A percentile compares a stretch with the other conserved stretches of the same genome.
phyloP scores from a whole-genome alignment of 2,888 invertebrate genomes.

The Neoascia interrupta region DNA sequence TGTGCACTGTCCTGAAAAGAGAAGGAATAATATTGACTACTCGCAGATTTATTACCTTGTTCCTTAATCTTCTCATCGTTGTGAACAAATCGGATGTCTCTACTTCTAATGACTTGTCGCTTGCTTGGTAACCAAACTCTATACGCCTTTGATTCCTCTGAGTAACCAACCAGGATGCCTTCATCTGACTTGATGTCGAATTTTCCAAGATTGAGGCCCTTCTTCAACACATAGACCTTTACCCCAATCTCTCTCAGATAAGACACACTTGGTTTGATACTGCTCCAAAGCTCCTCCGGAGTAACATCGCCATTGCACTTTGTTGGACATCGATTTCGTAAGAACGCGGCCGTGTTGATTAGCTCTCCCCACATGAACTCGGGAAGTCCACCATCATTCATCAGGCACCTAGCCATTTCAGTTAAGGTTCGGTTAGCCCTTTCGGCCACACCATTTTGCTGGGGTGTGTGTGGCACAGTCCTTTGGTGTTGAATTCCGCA shows the following conservation, averaged over 20 bases:
- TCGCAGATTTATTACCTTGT: slow-evolving; percentile 3
- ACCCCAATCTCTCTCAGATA: slow-evolving; percentile 10
- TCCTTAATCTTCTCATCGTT: neutral
- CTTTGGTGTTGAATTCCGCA: too few relatives aligned
- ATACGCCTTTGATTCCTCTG: slow-evolving; percentile 15
- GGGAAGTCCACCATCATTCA: too few relatives aligned
- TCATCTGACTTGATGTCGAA: neutral
- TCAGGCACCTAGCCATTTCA: too few relatives aligned
- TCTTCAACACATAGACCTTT: slow-evolving; percentile 1
- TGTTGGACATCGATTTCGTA: slow-evolving; percentile 25
- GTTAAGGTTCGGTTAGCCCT: too few relatives aligned
- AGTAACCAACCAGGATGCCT: slow-evolving; percentile 20
- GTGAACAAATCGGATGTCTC: slow-evolving; percentile 18
- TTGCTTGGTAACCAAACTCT: slow-evolving; percentile 11
- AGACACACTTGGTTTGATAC: slow-evolving; percentile 5
- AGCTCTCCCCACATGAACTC: too few relatives aligned
- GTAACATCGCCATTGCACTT: slow-evolving; percentile 9
- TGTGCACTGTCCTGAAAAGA: slow-evolving; percentile 23
- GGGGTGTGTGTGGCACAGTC: too few relatives aligned
- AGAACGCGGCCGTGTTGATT: too few relatives aligned
- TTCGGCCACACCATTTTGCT: too few relatives aligned
- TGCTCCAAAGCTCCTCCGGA: slow-evolving; percentile 30
- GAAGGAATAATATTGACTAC: slow-evolving; percentile 7
- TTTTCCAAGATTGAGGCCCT: neutral
- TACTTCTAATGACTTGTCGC: neutral